Base-by-base conservation (phyloP, 1,140 invertebrate genomes). In the Meteorus sp. region DNA sequence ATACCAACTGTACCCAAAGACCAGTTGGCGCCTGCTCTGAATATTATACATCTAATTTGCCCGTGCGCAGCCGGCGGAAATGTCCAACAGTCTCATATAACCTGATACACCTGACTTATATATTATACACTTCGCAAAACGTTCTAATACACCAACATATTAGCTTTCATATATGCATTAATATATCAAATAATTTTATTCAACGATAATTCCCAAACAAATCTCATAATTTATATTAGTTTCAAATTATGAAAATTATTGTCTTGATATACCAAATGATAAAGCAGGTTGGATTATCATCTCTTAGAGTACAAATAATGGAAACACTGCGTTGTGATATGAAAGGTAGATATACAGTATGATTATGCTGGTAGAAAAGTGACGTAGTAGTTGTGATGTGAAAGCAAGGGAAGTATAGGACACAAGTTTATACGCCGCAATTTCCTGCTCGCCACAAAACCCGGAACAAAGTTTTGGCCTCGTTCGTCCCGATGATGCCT, bases 41-140 rank as follows among this genome's bases (percentile, higher is more conserved):
- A 59, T 59, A 59, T 59, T 59, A 59, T 59, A 50, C 57, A 59
- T 59, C 57, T 59, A 59, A 59, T 59, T 59, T 53, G 39, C 48
- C 15, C 35, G 35, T 13, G 8, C 37, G 20, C 57, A 59, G 39
- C 57, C 57, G 57, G 57, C 13, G 19, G 33, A 52, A 52, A 52
- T 35, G 50, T 52, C 29, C 50, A 39, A 39, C 35, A 7, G 22
- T 13, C 9, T n/a, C n/a, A 13, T 22, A 11, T 52, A 52, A 52
- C n/a, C 50, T 52, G 50, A 31, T 31, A 52, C 15, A 52, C 50
- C 50, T 52, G 50, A 52, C 37, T 52, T 48, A 23, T 2, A 23
- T 23, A 25, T 11, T 22, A 48, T 31, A 17, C 25, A 31, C 23
- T 13, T 31, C 8, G 13, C 25, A 23, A 48, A 48, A n/a, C n/a